phyloP scores from a whole-genome alignment of 2,113 vertebrate genomes.

The Trinectes maculatus region DNA sequence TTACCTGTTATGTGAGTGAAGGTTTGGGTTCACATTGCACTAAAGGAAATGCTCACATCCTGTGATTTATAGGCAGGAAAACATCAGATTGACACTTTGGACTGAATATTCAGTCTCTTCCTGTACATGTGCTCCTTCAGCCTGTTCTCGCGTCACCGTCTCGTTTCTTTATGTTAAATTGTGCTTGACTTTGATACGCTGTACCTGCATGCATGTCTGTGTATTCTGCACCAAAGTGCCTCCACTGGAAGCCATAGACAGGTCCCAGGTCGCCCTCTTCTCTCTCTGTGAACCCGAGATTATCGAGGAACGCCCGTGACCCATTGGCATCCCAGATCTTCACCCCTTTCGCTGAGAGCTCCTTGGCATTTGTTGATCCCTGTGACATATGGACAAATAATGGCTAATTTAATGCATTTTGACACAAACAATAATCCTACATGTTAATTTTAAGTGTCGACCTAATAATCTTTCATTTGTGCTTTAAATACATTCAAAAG shows the following conservation, averaged over 20 bases:
- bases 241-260: constrained; percentile 98
- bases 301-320: constrained; percentile 91
- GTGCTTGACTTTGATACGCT: not conserved
- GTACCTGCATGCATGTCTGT: constrained; percentile 91
- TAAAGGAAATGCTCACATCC: no score
- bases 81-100: no score
- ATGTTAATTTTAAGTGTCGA: not conserved
- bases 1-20: not conserved
- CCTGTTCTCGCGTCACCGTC: no score
- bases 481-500: not conserved
- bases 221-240: constrained; percentile 97
- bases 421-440: not conserved
- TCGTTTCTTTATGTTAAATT: no score
- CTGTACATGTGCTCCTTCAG: no score
- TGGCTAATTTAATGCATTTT: not conserved
- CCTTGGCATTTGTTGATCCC: constrained; percentile 97
- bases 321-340: constrained; percentile 98
- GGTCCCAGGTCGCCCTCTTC: constrained; percentile 97
- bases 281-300: constrained; percentile 87
- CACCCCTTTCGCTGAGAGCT: constrained; percentile 93
- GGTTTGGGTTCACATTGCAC: no score
- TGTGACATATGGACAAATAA: constrained; percentile 49
- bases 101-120: no score
- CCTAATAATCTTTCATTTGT: not conserved
- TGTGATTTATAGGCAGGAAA: no score